These are phyloP conservation scores for Amblyjoppa proteus DNA, from an alignment of 2,888 invertebrate species.

Conservation along the genomic window DNA sequence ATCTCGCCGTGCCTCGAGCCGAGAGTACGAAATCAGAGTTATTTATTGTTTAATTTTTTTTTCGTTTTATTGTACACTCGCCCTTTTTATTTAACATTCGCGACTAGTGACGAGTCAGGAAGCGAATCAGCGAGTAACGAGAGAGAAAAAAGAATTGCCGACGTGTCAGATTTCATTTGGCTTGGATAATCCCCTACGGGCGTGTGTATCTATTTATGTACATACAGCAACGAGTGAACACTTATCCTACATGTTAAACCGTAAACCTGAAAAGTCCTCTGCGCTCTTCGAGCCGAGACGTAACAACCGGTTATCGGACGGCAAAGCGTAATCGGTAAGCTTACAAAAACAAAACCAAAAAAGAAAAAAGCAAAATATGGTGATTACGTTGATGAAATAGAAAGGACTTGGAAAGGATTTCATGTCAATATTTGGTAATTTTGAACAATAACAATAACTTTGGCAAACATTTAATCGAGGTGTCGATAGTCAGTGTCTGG, in stretches of 20 bases:
- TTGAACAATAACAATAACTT: neutral
- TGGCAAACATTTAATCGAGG: too few species aligned
- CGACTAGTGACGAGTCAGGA: slow-evolving; percentile 29
- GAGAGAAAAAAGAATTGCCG: neutral
- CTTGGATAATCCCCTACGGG: slow-evolving; percentile 29
- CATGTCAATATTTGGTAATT: neutral
- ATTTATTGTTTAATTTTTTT: slow-evolving; percentile 7
- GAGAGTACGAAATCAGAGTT: neutral
- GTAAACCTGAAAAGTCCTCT: slow-evolving; percentile 39
- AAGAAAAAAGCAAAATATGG: neutral
- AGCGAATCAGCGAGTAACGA: slow-evolving; percentile 2
- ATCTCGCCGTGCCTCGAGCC: neutral
- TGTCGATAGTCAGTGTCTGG: too few species aligned
- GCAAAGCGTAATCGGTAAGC: slow-evolving; percentile 5
- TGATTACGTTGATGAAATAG: slow-evolving; percentile 18
- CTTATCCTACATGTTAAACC: slow-evolving; percentile 54
- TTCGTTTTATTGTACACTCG: neutral
- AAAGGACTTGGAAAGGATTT: neutral
- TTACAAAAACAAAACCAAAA: neutral
- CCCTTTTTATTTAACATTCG: neutral
- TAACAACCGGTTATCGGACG: slow-evolving; percentile 60
- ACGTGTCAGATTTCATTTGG: slow-evolving; percentile 31
- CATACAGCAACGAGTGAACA: neutral
- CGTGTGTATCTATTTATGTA: slow-evolving; percentile 12
- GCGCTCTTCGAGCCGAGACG: slow-evolving; percentile 19